phyloP scores from a whole-genome alignment of 2,888 invertebrate genomes.

The Yponomeuta sedellus region DNA sequence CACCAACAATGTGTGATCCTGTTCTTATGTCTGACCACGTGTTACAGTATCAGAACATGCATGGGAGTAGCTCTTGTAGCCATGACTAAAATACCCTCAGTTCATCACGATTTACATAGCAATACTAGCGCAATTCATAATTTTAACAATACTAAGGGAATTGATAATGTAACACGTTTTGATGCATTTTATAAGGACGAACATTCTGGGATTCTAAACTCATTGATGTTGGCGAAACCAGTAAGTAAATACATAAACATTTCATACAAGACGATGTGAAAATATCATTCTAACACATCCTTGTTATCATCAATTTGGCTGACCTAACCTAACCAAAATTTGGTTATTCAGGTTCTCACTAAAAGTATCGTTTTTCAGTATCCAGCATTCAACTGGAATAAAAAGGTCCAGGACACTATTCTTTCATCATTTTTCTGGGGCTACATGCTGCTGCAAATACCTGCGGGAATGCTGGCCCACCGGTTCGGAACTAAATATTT shows the following conservation, averaged over 20 bases:
- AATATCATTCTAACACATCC: no score
- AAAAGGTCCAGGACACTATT: conserved; percentile 62
- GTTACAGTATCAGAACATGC: conserved; percentile 79
- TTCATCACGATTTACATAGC: neutral
- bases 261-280: neutral
- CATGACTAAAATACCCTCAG: conserved; percentile 52
- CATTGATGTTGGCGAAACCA: conserved; percentile 41
- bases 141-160: neutral
- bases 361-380: conserved; percentile 37
- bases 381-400: conserved; percentile 72
- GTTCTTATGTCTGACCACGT: conserved; percentile 73
- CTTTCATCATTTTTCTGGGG: conserved; percentile 78
- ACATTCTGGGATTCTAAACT: conserved; percentile 33
- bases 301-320: no score
- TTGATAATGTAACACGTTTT: neutral
- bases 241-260: conserved; percentile 31
- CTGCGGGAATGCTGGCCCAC: conserved; percentile 82
- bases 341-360: neutral
- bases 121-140: neutral
- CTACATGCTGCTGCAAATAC: conserved; percentile 84
- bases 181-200: conserved; percentile 24
- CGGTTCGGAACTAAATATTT: conserved; percentile 82
- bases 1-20: conserved; percentile 78
- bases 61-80: conserved; percentile 81
- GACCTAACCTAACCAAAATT: no score